Percentiles rank a stretch among this genome's conserved stretches.
Evolutionary conservation across 2,888 invertebrate genomes (phyloP).

Genomic region (Xestia ashworthii): DNA sequence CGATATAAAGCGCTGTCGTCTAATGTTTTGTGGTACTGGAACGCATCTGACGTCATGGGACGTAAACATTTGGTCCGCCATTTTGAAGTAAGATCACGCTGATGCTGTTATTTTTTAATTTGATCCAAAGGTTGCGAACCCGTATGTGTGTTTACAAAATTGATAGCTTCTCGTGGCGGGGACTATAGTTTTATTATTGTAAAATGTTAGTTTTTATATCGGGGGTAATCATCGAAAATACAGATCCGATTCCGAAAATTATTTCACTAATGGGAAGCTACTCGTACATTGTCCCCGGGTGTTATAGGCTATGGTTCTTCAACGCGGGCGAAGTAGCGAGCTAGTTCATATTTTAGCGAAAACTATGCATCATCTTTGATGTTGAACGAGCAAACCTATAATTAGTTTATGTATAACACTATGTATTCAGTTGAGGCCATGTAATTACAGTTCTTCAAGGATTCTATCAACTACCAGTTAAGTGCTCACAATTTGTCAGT

Average conservation of each 20-base stretch:
- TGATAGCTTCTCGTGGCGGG: too few relatives aligned
- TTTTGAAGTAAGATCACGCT: too few relatives aligned
- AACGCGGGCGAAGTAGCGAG: not conserved
- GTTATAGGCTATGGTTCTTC: not conserved
- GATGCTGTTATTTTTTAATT: too few relatives aligned
- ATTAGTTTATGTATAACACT: not conserved
- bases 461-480: constrained; percentile 4
- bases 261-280: not conserved
- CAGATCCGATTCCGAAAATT: not conserved
- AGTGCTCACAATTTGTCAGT: constrained; percentile 19
- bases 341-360: not conserved
- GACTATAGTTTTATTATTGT: too few relatives aligned
- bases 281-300: not conserved
- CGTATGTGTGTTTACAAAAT: too few relatives aligned
- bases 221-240: too few relatives aligned
- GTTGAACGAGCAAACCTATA: not conserved
- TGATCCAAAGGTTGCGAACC: too few relatives aligned
- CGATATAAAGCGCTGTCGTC: too few relatives aligned
- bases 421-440: not conserved
- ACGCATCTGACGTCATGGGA: too few relatives aligned
- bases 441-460: constrained; percentile 17
- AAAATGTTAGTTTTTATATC: too few relatives aligned
- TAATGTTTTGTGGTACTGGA: too few relatives aligned
- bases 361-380: not conserved
- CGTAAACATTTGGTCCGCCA: too few relatives aligned